Evolutionary conservation across 2,888 invertebrate species (phyloP).

Genomic region (Prosapia bicincta): DNA sequence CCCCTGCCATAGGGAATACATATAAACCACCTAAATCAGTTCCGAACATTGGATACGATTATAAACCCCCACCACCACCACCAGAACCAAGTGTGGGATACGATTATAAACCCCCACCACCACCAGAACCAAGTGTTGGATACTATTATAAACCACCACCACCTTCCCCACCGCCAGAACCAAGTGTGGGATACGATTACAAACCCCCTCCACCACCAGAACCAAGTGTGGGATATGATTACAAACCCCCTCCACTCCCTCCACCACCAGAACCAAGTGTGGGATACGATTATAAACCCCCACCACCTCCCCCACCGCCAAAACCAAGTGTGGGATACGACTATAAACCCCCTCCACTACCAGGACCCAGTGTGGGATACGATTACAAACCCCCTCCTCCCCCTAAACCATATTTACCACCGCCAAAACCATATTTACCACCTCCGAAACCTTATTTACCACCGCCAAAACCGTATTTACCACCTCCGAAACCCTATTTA

Average conservation of each 20-base stretch:
- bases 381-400: background rate
- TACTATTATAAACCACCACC: background rate
- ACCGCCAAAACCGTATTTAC: background rate
- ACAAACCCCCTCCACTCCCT: background rate
- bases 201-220: background rate
- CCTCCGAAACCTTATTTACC: background rate
- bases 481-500: background rate
- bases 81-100: background rate
- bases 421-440: background rate
- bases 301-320: background rate
- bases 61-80: background rate
- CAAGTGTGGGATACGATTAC: background rate
- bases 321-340: background rate
- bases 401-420: background rate
- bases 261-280: background rate
- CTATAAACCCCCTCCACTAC: background rate
- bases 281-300: background rate
- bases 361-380: background rate
- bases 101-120: background rate
- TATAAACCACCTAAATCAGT: background rate
- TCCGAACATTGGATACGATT: background rate
- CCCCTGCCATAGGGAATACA: background rate
- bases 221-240: no score
- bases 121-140: background rate
- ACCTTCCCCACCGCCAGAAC: background rate